These are phyloP conservation scores for Trinectes maculatus DNA, from an alignment of 2,113 vertebrate genomes.

Conservation along the genomic window DNA sequence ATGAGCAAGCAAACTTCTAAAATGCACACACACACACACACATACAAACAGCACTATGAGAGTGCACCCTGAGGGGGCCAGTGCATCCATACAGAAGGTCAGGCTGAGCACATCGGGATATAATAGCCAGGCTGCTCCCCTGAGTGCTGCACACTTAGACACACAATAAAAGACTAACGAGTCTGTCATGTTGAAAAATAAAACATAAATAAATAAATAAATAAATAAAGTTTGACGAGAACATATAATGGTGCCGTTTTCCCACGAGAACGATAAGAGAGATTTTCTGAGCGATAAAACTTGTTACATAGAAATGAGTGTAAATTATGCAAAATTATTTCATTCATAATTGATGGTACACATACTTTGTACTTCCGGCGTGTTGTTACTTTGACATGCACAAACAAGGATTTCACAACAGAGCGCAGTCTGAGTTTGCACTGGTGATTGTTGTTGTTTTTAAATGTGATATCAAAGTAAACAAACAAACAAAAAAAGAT, in stretches of 20 bases:
- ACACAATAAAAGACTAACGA: constrained; percentile 15
- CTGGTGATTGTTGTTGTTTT: background rate
- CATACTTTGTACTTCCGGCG: background rate
- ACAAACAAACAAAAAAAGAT: too few species aligned
- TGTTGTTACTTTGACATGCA: background rate
- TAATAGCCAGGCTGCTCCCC: constrained; percentile 47
- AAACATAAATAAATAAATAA: constrained; percentile 8
- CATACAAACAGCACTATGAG: constrained; percentile 6
- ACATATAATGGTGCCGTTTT: background rate
- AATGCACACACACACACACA: constrained; percentile 8
- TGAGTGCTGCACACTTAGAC: constrained; percentile 49
- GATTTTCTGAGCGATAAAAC: background rate
- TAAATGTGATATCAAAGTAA: background rate
- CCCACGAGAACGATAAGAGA: background rate
- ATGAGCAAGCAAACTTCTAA: constrained; percentile 7
- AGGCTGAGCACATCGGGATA: constrained; percentile 52
- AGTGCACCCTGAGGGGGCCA: constrained; percentile 42
- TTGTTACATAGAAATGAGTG: background rate
- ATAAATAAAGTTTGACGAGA: background rate
- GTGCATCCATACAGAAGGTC: constrained; percentile 65
- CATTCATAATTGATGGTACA: background rate
- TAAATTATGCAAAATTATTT: background rate
- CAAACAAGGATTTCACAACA: background rate
- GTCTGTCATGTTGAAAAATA: constrained; percentile 16
- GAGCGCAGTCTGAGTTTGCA: background rate